Evolutionary conservation across 2,888 invertebrate genomes (phyloP), one percentile per base, ranked within the genome.

Genomic region (Eristalinus aeneus): DNA sequence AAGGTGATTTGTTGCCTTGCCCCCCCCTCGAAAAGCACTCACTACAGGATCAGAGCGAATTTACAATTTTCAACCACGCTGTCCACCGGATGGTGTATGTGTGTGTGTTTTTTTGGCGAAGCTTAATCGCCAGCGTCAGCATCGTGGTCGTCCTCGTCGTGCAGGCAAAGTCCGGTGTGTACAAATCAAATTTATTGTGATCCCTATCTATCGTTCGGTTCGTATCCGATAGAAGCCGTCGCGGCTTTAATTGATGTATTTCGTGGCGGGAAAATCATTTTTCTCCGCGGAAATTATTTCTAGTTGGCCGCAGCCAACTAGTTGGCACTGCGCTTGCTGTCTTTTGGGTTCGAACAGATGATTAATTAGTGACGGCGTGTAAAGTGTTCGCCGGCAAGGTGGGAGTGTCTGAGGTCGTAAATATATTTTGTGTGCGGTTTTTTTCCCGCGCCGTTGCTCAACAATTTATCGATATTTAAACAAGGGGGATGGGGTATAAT

Each of bases 161-260:
- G 68, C 72, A 60, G 56, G 63, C 60, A 60, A 27, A 60, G 60
- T 65, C 23, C 69, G 16, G 46, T 46, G 81, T 58, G 81, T 58
- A 77, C 86, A 78, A 86, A 86, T 86, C 73, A 82, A 86, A 86
- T 86, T 86, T 86, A 86, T 86, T 82, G 82, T 78, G 77, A 86
- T 86, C 86, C 86, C 65, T 77, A 86, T 86, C 86, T 86, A 74
- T 86, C 81, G 77, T 32, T 86, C 73, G 69, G 65, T 74, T 82
- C 77, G 82, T 86, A 82, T 82, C 77, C 77, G 78, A 74, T 82
- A 86, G 46, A 16, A 8, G 16, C 46, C n/a, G 16, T 16, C 6
- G 77, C 54, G 54, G 61, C 71, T 86, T 82, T 78, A 82, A 86
- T 86, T 86, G 86, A 86, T 86, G 86, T 73, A 73, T 81, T 61